Percentiles rank a stretch among this genome's conserved stretches.
phyloP scores from a whole-genome alignment of 1,140 invertebrate species.

The Cataglyphis hispanica region DNA sequence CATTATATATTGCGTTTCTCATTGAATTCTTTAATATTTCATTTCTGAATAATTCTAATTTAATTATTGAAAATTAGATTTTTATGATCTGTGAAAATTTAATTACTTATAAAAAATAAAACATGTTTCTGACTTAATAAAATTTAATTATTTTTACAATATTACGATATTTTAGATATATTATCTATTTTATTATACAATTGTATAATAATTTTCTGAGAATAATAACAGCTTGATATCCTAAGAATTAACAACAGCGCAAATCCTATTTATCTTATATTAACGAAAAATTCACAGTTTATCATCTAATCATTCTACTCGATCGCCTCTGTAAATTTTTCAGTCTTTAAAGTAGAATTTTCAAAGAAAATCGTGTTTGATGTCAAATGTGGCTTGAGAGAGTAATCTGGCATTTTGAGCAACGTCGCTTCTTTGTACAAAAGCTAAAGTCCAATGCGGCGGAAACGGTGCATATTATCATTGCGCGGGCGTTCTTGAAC shows the following conservation, averaged over 20 bases:
- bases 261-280: background rate
- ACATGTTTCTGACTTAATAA: too few species aligned
- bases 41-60: too few species aligned
- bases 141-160: too few species aligned
- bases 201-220: too few species aligned
- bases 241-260: background rate
- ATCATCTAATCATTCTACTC: background rate
- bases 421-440: constrained; percentile 5
- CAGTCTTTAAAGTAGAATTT: background rate
- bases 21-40: too few species aligned
- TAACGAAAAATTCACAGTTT: background rate
- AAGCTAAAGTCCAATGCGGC: constrained; percentile 13
- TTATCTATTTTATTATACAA: too few species aligned
- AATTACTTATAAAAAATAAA: too few species aligned
- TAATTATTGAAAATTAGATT: too few species aligned
- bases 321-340: background rate
- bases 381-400: background rate
- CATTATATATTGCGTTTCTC: too few species aligned
- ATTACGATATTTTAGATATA: too few species aligned
- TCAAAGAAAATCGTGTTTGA: background rate
- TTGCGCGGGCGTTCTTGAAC: constrained; percentile 72
- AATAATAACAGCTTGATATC: too few species aligned
- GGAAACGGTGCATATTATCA: constrained; percentile 7
- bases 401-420: constrained; percentile 24
- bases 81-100: too few species aligned